phyloP scores from a whole-genome alignment of 1,140 invertebrate species.

The Drosophila insularis region DNA sequence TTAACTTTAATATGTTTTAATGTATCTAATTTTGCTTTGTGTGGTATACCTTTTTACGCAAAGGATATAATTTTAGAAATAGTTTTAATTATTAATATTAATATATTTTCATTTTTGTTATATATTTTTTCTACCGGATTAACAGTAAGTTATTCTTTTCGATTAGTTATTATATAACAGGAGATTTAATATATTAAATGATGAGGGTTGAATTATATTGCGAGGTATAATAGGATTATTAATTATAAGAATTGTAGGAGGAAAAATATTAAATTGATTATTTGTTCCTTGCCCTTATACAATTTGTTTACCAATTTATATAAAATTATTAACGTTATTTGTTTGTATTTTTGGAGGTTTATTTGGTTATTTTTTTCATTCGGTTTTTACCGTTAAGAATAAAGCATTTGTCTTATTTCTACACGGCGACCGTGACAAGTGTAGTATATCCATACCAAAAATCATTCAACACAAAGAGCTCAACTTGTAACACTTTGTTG shows the following conservation, averaged over 20 bases:
- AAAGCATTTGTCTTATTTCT: no score
- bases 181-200: slow-evolving; percentile 85
- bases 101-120: slow-evolving; percentile 83
- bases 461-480: no score
- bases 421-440: no score
- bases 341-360: no score
- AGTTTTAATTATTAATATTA: slow-evolving; percentile 83
- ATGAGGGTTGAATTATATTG: slow-evolving; percentile 83
- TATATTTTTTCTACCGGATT: slow-evolving; percentile 84
- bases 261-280: slow-evolving; percentile 82
- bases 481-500: no score
- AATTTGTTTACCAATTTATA: no score
- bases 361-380: no score
- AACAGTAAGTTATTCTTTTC: slow-evolving; percentile 82
- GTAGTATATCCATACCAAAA: no score
- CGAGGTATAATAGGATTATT: slow-evolving; percentile 83
- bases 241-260: slow-evolving; percentile 83
- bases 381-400: no score
- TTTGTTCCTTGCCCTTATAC: slow-evolving; percentile 63
- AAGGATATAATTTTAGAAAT: slow-evolving; percentile 85
- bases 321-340: no score
- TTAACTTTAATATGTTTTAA: slow-evolving; percentile 83
- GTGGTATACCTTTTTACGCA: slow-evolving; percentile 85
- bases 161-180: slow-evolving; percentile 84
- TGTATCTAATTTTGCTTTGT: slow-evolving; percentile 83